Percentiles rank a stretch among this genome's conserved stretches.
Evolutionary conservation across 2,888 invertebrate genomes (phyloP).

Genomic region (Xestoiulus laeticollis): DNA sequence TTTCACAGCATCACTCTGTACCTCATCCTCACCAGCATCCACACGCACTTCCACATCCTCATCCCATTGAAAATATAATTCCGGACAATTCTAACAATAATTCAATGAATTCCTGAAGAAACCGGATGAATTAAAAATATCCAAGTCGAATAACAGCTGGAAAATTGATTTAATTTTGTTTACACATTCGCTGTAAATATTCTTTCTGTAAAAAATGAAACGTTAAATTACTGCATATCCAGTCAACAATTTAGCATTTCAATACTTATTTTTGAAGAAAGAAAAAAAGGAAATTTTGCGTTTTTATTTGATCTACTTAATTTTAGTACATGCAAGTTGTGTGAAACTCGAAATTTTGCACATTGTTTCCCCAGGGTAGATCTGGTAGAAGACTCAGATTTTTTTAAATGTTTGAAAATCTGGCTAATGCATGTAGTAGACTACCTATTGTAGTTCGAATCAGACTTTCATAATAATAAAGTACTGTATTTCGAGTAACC

Average conservation of each 20-base stretch:
- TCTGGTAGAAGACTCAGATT: not conserved
- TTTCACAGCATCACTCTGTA: slow-evolving; percentile 13
- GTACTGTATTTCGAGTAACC: too few relatives aligned
- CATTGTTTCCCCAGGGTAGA: too few relatives aligned
- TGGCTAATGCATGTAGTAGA: not conserved
- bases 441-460: not conserved
- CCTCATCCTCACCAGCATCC: slow-evolving; percentile 7
- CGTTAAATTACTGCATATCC: not conserved
- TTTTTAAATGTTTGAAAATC: not conserved
- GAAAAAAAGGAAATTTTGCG: not conserved
- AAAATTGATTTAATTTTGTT: not conserved
- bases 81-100: slow-evolving; percentile 39
- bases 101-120: slow-evolving; percentile 40
- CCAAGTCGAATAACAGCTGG: not conserved
- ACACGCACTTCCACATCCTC: slow-evolving; percentile 41
- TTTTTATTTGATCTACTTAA: not conserved
- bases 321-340: too few relatives aligned
- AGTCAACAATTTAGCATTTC: too few relatives aligned
- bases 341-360: too few relatives aligned
- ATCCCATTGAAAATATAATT: slow-evolving; percentile 45
- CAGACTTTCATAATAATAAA: not conserved
- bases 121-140: not conserved
- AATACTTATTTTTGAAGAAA: too few relatives aligned
- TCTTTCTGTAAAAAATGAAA: not conserved
- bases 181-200: not conserved